Percentiles rank a stretch among this genome's conserved stretches.
Conservation (phyloP, 2,888 invertebrate genomes). For the Ceraclea dissimilis region DNA sequence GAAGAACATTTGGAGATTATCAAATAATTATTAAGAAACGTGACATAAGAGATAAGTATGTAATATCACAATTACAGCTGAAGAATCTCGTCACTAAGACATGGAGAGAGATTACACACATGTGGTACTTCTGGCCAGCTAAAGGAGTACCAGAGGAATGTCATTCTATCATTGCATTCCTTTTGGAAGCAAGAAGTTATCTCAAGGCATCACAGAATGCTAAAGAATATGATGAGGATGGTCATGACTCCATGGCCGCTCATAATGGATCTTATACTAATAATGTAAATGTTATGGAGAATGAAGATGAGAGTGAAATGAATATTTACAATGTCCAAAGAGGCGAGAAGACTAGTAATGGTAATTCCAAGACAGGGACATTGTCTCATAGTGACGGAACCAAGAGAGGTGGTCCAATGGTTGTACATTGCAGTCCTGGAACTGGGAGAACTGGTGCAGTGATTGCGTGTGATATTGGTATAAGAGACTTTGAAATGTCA, state of each 20-base stretch:
- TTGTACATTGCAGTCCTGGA: conserved; percentile 82
- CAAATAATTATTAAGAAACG: conserved; percentile 81
- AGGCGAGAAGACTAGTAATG: conserved; percentile 37
- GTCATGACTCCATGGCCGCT: conserved; percentile 28
- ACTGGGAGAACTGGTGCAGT: conserved; percentile 85
- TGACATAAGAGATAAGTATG: conserved; percentile 86
- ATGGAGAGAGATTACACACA: conserved; percentile 80
- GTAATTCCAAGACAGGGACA: conserved; percentile 34
- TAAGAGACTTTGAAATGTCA: conserved; percentile 77
- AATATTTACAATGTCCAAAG: conserved; percentile 44
- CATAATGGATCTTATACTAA: conserved; percentile 16
- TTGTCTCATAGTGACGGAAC: conserved; percentile 40
- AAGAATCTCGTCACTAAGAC: conserved; percentile 76
- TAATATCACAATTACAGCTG: conserved; percentile 76
- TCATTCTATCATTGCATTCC: conserved; percentile 76
- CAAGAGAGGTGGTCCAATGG: conserved; percentile 59
- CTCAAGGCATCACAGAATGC: conserved; percentile 46
- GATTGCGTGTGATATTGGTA: conserved; percentile 78
- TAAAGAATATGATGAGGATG: conserved; percentile 48
- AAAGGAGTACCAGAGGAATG: conserved; percentile 79
- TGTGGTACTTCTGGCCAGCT: conserved; percentile 94
- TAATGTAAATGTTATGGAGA: conserved; percentile 30
- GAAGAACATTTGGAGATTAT: conserved; percentile 79
- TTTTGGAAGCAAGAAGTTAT: conserved; percentile 70
- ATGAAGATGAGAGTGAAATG: conserved; percentile 35